phyloP scores from a whole-genome alignment of 2,888 invertebrate species.

The Oscheius onirici region DNA sequence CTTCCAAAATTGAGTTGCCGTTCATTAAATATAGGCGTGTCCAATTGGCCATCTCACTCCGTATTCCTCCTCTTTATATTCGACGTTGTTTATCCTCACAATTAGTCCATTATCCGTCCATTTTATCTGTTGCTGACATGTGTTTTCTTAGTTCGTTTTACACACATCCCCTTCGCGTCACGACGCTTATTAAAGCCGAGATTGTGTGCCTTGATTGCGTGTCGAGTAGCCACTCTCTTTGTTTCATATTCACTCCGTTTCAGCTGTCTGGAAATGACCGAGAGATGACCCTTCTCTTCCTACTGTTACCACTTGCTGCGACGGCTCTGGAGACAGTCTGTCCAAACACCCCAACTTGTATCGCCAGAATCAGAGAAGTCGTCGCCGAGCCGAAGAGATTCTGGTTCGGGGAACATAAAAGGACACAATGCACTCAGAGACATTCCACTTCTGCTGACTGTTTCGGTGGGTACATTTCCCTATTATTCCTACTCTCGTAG shows the following conservation, averaged over 20 bases:
- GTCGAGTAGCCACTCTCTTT: background rate
- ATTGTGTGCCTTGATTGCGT: conserved; percentile 7
- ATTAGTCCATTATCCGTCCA: background rate
- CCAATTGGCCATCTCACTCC: conserved; percentile 16
- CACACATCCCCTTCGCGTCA: background rate
- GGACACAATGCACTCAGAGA: conserved; percentile 39
- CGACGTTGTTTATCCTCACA: too few relatives aligned
- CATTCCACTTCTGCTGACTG: conserved; percentile 31
- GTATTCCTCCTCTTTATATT: background rate
- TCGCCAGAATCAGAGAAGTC: conserved; percentile 47
- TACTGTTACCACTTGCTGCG: background rate
- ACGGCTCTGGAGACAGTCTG: conserved; percentile 35
- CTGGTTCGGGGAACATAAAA: conserved; percentile 58
- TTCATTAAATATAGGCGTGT: conserved; percentile 24
- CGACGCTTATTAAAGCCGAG: conserved; percentile 11
- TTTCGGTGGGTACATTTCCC: conserved; percentile 11
- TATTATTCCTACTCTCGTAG: background rate
- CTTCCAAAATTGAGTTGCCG: conserved; percentile 23
- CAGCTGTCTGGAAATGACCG: background rate
- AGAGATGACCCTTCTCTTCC: conserved; percentile 7
- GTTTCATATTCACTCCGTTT: background rate
- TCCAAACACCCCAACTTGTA: conserved; percentile 49
- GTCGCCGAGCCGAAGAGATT: conserved; percentile 52
- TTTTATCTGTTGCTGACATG: conserved; percentile 14
- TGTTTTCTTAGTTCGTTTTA: conserved; percentile 20